Conservation (phyloP, 2,113 vertebrate species). For the Nymphicus hollandicus region DNA sequence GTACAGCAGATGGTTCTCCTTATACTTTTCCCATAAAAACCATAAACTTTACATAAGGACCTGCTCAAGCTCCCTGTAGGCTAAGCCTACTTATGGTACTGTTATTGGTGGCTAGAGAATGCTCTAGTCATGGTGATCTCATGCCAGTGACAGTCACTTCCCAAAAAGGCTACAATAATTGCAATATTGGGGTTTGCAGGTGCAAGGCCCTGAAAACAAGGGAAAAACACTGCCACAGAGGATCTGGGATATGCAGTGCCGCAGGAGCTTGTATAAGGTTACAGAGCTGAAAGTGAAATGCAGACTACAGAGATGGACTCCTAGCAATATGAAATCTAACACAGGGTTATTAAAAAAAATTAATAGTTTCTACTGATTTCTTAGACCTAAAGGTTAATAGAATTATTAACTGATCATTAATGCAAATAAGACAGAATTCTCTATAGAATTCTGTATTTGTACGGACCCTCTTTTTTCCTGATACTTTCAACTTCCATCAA, state of each 20-base stretch:
- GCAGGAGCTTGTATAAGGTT: background rate
- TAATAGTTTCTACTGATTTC: background rate
- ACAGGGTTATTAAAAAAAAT: background rate
- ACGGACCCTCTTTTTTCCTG: background rate
- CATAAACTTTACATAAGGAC: background rate
- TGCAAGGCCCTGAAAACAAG: background rate
- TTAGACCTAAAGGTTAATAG: background rate
- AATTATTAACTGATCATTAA: background rate
- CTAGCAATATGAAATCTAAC: background rate
- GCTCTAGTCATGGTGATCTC: background rate
- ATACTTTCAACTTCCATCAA: background rate
- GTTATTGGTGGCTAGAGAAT: background rate
- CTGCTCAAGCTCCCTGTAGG: background rate
- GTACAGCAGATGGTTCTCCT: background rate
- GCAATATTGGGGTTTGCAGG: background rate
- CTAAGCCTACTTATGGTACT: background rate
- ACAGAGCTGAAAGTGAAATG: background rate
- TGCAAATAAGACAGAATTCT: background rate
- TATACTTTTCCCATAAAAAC: background rate
- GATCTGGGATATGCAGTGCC: background rate
- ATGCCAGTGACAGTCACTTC: background rate
- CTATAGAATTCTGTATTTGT: background rate
- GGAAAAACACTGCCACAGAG: background rate
- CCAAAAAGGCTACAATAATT: background rate
- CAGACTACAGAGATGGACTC: too few relatives aligned